Evolutionary conservation across 2,888 invertebrate species (phyloP).

Genomic region (Phyto melanocephala): DNA sequence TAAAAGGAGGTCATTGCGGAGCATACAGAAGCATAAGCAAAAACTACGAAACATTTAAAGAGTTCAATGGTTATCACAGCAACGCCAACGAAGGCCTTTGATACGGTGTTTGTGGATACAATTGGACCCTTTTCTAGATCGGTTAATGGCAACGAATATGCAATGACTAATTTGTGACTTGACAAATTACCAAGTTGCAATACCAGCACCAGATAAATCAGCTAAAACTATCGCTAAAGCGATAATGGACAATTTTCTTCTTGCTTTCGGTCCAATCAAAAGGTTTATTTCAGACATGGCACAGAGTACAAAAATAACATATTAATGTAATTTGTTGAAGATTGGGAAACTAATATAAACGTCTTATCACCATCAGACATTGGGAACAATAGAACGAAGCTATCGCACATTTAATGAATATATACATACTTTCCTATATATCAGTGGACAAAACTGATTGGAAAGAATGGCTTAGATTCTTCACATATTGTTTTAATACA

Average conservation of each 20-base stretch:
- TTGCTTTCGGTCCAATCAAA: slow-evolving; percentile 34
- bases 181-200: background rate
- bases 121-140: slow-evolving; percentile 29
- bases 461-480: slow-evolving; percentile 29
- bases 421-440: slow-evolving; percentile 18
- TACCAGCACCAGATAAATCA: slow-evolving; percentile 14
- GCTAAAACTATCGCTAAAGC: slow-evolving; percentile 59
- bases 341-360: slow-evolving; percentile 8
- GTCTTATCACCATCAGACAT: slow-evolving; percentile 32
- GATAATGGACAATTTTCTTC: slow-evolving; percentile 65
- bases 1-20: background rate
- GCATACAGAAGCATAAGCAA: no score
- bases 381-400: slow-evolving; percentile 48
- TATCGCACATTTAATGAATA: slow-evolving; percentile 50
- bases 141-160: no score
- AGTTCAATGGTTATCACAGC: no score
- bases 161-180: slow-evolving; percentile 25
- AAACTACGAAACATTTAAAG: slow-evolving; percentile 15
- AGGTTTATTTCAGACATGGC: slow-evolving; percentile 50
- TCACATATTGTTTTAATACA: slow-evolving; percentile 53
- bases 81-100: background rate
- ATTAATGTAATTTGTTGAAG: slow-evolving; percentile 38
- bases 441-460: slow-evolving; percentile 30
- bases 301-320: slow-evolving; percentile 58
- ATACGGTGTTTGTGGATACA: no score